phyloP scores from a whole-genome alignment of 2,113 vertebrate species.

The Beaufortia kweichowensis region DNA sequence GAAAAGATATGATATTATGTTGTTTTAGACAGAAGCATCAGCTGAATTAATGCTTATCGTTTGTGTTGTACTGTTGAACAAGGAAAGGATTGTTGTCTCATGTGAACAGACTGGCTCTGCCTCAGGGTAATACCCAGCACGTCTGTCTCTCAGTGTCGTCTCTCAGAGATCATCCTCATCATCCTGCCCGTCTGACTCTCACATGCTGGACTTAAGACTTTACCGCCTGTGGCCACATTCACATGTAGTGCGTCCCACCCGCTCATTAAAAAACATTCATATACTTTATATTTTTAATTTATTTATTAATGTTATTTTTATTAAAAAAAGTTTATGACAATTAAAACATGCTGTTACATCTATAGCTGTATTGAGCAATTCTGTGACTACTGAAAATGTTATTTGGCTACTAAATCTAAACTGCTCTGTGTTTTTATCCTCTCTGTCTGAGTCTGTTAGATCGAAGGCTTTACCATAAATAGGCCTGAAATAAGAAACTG shows the following conservation, averaged over 20 bases:
- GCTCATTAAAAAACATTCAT: too few species aligned
- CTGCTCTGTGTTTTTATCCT: background rate
- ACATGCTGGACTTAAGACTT: slow-evolving; percentile 6
- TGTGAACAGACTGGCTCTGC: slow-evolving; percentile 1
- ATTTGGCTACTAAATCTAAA: too few species aligned
- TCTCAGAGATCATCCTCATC: slow-evolving; percentile 21
- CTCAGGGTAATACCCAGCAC: slow-evolving; percentile 13
- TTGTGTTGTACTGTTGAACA: slow-evolving; percentile 17
- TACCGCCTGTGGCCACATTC: slow-evolving; percentile 16
- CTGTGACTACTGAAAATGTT: too few species aligned
- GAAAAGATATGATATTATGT: too few species aligned
- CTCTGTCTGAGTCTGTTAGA: background rate
- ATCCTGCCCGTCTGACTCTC: slow-evolving; percentile 30
- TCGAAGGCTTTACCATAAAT: slow-evolving; percentile 19
- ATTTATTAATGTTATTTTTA: too few species aligned
- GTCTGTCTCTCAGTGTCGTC: slow-evolving; percentile 7
- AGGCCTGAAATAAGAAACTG: slow-evolving; percentile 17
- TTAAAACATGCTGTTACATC: too few species aligned
- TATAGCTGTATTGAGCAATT: too few species aligned
- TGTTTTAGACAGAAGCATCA: background rate
- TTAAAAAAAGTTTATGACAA: too few species aligned
- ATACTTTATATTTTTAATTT: too few species aligned
- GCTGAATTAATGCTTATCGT: background rate
- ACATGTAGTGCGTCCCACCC: background rate
- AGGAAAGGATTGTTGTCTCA: slow-evolving; percentile 20